A percentile compares a stretch with the other conserved stretches of the same genome.
phyloP scores from a whole-genome alignment of 2,888 invertebrate species.

The Cantharis flavilabris region DNA sequence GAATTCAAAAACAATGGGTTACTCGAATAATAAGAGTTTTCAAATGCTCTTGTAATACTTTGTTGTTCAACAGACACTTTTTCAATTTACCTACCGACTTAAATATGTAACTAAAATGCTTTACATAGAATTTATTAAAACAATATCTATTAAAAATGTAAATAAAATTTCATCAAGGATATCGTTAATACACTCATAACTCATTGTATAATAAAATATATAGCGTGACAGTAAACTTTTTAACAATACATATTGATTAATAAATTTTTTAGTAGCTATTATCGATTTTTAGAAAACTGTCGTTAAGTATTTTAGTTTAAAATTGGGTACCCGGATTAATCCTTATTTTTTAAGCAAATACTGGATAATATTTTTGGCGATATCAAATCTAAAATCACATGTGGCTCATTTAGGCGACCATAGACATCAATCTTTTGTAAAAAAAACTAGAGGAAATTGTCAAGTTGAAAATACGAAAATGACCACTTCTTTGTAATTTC shows the following conservation, averaged over 20 bases:
- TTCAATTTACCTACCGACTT: background rate
- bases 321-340: background rate
- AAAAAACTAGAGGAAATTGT: conserved; percentile 30
- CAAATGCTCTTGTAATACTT: background rate
- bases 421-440: conserved; percentile 40
- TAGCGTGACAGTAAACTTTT: background rate
- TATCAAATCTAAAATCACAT: conserved; percentile 7
- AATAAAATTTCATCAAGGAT: background rate
- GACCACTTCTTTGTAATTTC: conserved; percentile 46
- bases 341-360: background rate
- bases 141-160: background rate
- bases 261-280: background rate
- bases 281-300: background rate
- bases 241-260: background rate
- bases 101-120: background rate
- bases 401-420: conserved; percentile 9
- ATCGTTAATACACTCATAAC: background rate
- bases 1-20: background rate
- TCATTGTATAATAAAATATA: background rate
- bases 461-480: conserved; percentile 36
- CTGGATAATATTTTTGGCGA: background rate
- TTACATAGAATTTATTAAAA: background rate
- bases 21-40: background rate
- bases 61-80: background rate
- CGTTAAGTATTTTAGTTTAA: background rate